Percentiles rank a stretch among this genome's conserved stretches.
Conservation (phyloP, 2,888 invertebrate species). For the Prenolepis imparis region DNA sequence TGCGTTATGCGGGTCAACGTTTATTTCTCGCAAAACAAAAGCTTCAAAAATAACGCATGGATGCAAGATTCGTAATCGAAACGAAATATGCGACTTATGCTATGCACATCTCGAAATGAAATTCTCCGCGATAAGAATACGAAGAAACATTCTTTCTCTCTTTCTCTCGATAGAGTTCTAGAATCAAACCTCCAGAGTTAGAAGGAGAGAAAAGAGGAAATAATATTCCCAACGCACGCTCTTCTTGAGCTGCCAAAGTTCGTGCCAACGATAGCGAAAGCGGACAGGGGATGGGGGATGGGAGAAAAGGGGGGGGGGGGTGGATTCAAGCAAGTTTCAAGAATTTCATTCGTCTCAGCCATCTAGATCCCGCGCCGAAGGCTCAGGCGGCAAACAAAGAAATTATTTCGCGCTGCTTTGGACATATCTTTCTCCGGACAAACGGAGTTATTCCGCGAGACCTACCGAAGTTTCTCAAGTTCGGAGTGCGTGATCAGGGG, state of each 20-base stretch:
- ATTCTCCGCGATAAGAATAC: not conserved
- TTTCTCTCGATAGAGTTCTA: not conserved
- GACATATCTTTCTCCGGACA: not conserved
- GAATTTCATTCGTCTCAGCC: slow-evolving; percentile 37
- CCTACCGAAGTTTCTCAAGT: slow-evolving; percentile 20
- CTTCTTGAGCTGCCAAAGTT: not conserved
- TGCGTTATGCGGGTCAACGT: not conserved
- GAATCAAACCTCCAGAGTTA: not conserved
- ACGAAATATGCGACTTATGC: not conserved
- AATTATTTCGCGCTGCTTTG: slow-evolving; percentile 46
- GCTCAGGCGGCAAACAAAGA: slow-evolving; percentile 23
- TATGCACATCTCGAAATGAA: not conserved
- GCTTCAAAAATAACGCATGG: not conserved
- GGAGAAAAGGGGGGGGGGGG: not conserved
- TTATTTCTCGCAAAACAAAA: slow-evolving; percentile 28
- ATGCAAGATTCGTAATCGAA: slow-evolving; percentile 5
- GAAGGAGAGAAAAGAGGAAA: not conserved
- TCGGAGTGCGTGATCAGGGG: not conserved
- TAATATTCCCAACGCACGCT: slow-evolving; percentile 6
- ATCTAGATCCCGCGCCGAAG: not conserved
- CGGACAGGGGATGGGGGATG: not conserved
- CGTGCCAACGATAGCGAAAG: slow-evolving; percentile 34
- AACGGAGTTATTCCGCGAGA: slow-evolving; percentile 50
- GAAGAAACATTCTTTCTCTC: not conserved
- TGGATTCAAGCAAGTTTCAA: slow-evolving; percentile 33